These are phyloP conservation scores for Apeira syringaria DNA, from an alignment of 2,888 invertebrate species.

Conservation along the genomic window DNA sequence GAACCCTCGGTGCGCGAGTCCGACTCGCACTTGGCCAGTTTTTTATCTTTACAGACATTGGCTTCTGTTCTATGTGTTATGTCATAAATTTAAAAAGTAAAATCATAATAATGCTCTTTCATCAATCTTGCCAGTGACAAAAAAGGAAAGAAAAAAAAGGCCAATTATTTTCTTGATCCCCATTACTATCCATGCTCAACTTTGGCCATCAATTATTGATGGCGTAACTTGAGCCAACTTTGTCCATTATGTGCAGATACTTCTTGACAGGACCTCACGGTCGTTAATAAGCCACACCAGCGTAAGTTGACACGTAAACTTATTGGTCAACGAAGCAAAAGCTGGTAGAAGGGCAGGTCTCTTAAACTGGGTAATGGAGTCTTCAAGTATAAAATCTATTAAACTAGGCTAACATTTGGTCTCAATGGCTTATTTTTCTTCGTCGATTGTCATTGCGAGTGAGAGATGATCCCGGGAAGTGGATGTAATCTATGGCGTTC, in stretches of 20 bases:
- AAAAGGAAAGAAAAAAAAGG: conserved; percentile 10
- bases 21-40: too few relatives aligned
- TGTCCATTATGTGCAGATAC: conserved; percentile 57
- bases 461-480: conserved; percentile 36
- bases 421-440: conserved; percentile 55
- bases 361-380: conserved; percentile 37
- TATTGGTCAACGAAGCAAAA: conserved; percentile 26
- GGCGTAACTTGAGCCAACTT: conserved; percentile 64
- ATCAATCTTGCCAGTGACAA: conserved; percentile 10
- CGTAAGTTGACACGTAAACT: conserved; percentile 41
- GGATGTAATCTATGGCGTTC: conserved; percentile 24
- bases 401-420: conserved; percentile 52
- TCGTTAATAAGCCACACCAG: conserved; percentile 58
- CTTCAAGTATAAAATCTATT: conserved; percentile 56
- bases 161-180: conserved; percentile 20
- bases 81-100: too few relatives aligned
- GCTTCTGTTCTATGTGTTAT: too few relatives aligned
- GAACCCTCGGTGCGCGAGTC: too few relatives aligned
- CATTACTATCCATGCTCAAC: conserved; percentile 38
- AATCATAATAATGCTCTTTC: conserved; percentile 3
- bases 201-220: conserved; percentile 70
- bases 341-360: conserved; percentile 31
- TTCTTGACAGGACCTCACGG: conserved; percentile 57
- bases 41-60: too few relatives aligned
- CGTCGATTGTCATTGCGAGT: conserved; percentile 37